phyloP scores from a whole-genome alignment of 2,797 vertebrate species.

The Sebastes matsubarae region DNA sequence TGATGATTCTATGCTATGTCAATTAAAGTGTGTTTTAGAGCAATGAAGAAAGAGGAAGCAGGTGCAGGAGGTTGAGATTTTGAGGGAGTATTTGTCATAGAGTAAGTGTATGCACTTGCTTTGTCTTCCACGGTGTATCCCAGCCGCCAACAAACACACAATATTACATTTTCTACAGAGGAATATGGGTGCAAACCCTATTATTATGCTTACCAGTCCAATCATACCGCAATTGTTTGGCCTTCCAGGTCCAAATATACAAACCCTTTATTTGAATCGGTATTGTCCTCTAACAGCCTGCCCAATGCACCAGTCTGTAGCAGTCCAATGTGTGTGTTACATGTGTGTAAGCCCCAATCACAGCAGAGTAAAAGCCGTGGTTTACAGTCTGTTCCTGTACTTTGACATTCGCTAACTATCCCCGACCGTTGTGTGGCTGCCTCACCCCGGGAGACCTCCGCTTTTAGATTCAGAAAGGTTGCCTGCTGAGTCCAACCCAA shows the following conservation, averaged over 20 bases:
- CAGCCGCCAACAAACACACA: constrained; percentile 24
- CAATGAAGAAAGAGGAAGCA: not conserved
- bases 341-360: constrained; percentile 25
- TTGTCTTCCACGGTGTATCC: not conserved
- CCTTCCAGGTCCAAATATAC: constrained; percentile 19
- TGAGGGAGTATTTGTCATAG: constrained; percentile 12
- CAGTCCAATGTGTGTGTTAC: not conserved
- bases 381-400: constrained; percentile 41
- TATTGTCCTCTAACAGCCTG: not conserved
- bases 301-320: not conserved
- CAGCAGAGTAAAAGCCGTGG: constrained; percentile 7
- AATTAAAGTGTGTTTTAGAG: constrained; percentile 47
- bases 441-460: constrained; percentile 60
- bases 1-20: constrained; percentile 40
- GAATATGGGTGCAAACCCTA: constrained; percentile 18
- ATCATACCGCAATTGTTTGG: constrained; percentile 23
- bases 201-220: constrained; percentile 43
- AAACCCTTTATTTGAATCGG: constrained; percentile 28
- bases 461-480: constrained; percentile 71
- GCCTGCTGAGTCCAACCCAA: constrained; percentile 65
- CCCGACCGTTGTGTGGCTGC: constrained; percentile 50
- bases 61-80: not conserved
- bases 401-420: constrained; percentile 67
- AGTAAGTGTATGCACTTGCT: not conserved
- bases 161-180: constrained; percentile 22